Evolutionary conservation across 2,113 vertebrate species (phyloP).

Genomic region (Variabilichromis moorii): DNA sequence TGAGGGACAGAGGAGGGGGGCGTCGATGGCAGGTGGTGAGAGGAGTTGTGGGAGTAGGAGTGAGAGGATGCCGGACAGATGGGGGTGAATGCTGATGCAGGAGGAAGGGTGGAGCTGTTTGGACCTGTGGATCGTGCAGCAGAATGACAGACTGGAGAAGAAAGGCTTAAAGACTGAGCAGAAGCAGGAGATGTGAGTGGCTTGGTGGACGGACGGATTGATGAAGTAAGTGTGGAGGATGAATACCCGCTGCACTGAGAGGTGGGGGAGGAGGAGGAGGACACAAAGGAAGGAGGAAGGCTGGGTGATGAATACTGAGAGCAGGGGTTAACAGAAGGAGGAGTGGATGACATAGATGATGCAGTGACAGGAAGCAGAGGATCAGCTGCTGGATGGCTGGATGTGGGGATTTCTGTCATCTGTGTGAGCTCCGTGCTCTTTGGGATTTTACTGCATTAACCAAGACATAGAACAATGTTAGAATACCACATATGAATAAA

Average conservation of each 20-base stretch:
- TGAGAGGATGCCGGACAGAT: slow-evolving; percentile 22
- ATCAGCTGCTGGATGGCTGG: slow-evolving; percentile 7
- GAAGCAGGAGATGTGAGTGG: slow-evolving; percentile 18
- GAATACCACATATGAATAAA: background rate
- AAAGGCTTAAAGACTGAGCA: background rate
- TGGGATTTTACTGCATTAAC: slow-evolving; percentile 48
- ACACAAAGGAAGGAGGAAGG: slow-evolving; percentile 25
- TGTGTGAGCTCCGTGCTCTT: slow-evolving; percentile 60
- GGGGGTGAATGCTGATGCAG: slow-evolving; percentile 48
- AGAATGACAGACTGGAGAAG: background rate
- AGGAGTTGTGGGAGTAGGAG: slow-evolving; percentile 8
- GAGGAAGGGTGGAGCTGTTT: background rate
- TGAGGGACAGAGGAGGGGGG: slow-evolving; percentile 61
- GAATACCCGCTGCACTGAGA: background rate
- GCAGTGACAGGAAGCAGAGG: background rate
- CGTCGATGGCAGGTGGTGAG: slow-evolving; percentile 17
- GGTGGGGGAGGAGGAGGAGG: slow-evolving; percentile 20
- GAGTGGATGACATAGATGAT: slow-evolving; percentile 2
- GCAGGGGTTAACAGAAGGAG: background rate
- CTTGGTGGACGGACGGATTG: slow-evolving; percentile 41
- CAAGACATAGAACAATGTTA: background rate
- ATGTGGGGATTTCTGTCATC: slow-evolving; percentile 27
- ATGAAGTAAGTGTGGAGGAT: slow-evolving; percentile 23
- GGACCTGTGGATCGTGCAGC: background rate
- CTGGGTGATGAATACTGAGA: slow-evolving; percentile 16